phyloP scores from a whole-genome alignment of 1,140 invertebrate genomes.

The Penaeus vannamei region DNA sequence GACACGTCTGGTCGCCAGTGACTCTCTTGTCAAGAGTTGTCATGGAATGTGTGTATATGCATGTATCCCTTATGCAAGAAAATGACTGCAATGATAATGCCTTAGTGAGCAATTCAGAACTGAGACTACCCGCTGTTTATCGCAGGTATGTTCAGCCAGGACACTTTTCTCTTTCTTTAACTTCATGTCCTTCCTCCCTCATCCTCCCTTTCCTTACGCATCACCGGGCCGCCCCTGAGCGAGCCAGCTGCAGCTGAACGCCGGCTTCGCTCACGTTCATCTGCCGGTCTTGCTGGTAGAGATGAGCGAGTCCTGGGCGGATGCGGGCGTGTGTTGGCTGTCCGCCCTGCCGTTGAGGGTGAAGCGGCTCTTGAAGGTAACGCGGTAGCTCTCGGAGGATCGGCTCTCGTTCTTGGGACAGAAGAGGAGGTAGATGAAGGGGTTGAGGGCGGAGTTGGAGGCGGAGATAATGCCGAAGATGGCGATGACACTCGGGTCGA shows the following conservation, averaged over 20 bases:
- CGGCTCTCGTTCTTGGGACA: conserved; percentile 51
- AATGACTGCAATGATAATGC: no score
- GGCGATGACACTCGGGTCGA: conserved; percentile 50
- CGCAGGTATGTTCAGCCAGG: no score
- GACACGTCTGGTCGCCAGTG: no score
- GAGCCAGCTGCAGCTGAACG: not conserved
- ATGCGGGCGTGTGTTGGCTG: conserved; percentile 17
- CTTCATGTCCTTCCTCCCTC: no score
- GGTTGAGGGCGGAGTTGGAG: conserved; percentile 54
- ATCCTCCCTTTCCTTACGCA: no score
- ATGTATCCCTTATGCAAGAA: no score
- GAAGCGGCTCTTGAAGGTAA: conserved; percentile 45
- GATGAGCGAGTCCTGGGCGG: conserved; percentile 24
- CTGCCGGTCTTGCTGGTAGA: conserved; percentile 23
- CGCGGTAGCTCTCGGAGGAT: conserved; percentile 53
- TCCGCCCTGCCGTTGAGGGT: conserved; percentile 30
- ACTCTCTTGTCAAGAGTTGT: no score
- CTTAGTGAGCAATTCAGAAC: no score
- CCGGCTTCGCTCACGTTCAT: not conserved
- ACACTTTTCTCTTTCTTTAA: no score
- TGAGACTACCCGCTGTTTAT: no score
- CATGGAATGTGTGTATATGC: no score
- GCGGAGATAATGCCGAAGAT: conserved; percentile 59
- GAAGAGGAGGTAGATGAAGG: conserved; percentile 62
- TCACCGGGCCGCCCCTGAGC: no score